phyloP scores from a whole-genome alignment of 2,797 vertebrate genomes.

The Melanotaenia trifasciata region DNA sequence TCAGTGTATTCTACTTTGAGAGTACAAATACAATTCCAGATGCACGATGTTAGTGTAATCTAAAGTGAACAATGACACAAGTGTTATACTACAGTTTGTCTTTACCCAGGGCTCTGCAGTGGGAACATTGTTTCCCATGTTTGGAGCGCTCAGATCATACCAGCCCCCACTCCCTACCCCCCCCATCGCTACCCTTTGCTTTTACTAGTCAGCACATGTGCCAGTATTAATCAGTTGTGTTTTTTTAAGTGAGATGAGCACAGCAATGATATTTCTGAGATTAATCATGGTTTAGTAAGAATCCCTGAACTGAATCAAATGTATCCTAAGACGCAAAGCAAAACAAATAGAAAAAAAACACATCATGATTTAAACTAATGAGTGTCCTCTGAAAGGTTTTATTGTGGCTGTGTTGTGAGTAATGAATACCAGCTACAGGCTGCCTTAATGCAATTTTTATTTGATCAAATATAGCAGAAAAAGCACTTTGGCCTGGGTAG shows the following conservation, averaged over 20 bases:
- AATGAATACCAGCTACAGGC: conserved; percentile 59
- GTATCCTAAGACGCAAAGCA: not conserved
- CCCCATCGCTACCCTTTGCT: conserved; percentile 49
- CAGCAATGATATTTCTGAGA: conserved; percentile 34
- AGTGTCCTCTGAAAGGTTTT: conserved; percentile 42
- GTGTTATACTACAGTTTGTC: conserved; percentile 22
- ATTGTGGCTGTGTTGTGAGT: conserved; percentile 63
- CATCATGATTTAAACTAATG: conserved; percentile 45
- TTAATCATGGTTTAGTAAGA: conserved; percentile 16
- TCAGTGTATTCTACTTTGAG: not conserved
- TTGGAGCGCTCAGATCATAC: conserved; percentile 48
- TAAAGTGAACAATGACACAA: conserved; percentile 32
- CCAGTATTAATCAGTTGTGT: conserved; percentile 51
- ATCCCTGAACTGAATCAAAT: conserved; percentile 8
- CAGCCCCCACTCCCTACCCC: conserved; percentile 48
- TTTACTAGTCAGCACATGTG: conserved; percentile 64
- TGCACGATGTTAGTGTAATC: conserved; percentile 13
- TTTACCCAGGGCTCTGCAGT: conserved; percentile 43
- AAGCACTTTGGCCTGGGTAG: conserved; percentile 49
- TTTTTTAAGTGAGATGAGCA: conserved; percentile 20
- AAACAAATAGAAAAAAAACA: conserved; percentile 17
- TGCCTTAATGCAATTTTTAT: conserved; percentile 72
- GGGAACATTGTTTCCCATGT: conserved; percentile 45
- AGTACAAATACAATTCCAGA: conserved; percentile 17
- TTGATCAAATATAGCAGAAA: conserved; percentile 71